A percentile compares a stretch with the other conserved stretches of the same genome.
These are phyloP conservation scores for Equus przewalskii DNA, from an alignment of 2,113 vertebrate genomes.

Conservation along the genomic window DNA sequence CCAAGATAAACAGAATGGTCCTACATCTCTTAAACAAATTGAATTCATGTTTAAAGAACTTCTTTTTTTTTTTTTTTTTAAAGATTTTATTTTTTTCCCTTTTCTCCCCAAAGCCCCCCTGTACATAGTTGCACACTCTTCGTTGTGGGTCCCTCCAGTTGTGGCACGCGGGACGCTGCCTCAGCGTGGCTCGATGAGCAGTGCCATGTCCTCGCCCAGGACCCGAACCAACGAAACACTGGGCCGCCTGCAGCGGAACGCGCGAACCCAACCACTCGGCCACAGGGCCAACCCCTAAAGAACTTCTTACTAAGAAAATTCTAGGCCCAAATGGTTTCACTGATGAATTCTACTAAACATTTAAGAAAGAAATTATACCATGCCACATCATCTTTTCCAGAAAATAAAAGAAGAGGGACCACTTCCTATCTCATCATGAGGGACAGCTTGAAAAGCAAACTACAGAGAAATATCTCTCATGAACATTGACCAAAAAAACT, in stretches of 20 bases:
- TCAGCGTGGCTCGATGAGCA: too few species aligned
- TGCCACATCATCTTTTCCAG: not conserved
- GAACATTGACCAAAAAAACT: not conserved
- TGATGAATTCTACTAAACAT: not conserved
- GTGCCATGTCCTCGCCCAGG: too few species aligned
- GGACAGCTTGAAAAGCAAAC: not conserved
- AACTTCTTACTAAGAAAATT: not conserved
- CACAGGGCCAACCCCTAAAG: not conserved
- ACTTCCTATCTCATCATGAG: not conserved
- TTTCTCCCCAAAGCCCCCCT: too few species aligned
- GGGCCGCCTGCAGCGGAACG: too few species aligned
- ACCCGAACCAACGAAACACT: too few species aligned
- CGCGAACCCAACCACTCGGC: too few species aligned
- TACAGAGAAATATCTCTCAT: not conserved
- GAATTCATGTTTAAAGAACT: not conserved
- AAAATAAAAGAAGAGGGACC: not conserved
- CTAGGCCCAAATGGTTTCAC: not conserved
- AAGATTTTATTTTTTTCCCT: too few species aligned
- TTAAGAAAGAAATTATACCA: constrained; percentile 5
- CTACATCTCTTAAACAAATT: not conserved
- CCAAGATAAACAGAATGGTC: not conserved
- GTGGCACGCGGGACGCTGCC: too few species aligned
- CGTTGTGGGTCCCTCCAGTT: too few species aligned
- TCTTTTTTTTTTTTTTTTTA: too few species aligned
- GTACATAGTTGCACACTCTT: too few species aligned